A percentile compares a stretch with the other conserved stretches of the same genome.
Conservation (phyloP, 2,888 invertebrate species). For the Ophion slaviceki region DNA sequence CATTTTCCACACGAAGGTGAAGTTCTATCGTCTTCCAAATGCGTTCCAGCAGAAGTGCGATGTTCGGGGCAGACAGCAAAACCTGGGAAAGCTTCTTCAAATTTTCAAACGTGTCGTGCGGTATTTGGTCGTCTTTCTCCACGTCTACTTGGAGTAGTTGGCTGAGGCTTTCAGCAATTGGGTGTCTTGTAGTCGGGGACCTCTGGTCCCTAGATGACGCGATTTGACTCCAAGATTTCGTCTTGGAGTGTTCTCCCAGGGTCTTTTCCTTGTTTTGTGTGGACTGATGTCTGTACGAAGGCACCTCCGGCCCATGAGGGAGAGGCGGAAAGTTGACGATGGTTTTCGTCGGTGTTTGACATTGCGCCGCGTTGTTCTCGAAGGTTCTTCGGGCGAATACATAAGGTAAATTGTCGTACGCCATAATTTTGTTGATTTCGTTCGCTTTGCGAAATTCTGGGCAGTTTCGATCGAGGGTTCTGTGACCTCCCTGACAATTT, state of each 20-base stretch:
- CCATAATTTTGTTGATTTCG: constrained; percentile 30
- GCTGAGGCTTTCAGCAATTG: background rate
- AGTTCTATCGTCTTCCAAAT: constrained; percentile 12
- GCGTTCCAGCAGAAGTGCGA: constrained; percentile 1
- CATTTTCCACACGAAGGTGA: constrained; percentile 8
- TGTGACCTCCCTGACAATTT: constrained; percentile 40
- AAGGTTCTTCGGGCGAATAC: background rate
- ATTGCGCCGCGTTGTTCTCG: background rate
- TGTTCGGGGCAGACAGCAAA: constrained; percentile 2
- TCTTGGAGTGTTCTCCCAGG: background rate
- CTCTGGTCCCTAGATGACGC: too few relatives aligned
- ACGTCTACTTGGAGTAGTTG: background rate
- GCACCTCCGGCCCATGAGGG: background rate
- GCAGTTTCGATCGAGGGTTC: constrained; percentile 34
- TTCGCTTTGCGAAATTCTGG: background rate
- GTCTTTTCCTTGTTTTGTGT: background rate
- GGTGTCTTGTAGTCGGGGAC: too few relatives aligned
- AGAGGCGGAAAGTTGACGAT: constrained; percentile 8
- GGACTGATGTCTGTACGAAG: background rate
- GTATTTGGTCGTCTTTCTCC: background rate
- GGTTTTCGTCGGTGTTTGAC: background rate
- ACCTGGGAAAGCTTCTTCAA: background rate
- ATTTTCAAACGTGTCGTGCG: background rate
- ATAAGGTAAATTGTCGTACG: too few relatives aligned
- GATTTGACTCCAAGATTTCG: background rate